Evolutionary conservation across 2,113 vertebrate species (phyloP).

Genomic region (Trogon melanurus): DNA sequence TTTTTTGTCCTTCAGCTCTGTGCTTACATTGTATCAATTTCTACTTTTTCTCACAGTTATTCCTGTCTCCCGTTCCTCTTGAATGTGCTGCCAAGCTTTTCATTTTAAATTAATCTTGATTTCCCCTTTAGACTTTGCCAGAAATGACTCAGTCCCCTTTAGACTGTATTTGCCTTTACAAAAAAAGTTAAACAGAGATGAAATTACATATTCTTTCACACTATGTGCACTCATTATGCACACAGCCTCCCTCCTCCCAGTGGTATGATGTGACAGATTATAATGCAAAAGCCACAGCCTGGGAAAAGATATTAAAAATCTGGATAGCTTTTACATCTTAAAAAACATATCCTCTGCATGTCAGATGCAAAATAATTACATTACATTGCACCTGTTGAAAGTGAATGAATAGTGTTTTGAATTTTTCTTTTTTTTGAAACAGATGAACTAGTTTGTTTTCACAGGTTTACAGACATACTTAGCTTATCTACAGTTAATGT

Average conservation of each 20-base stretch:
- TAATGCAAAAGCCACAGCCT: neutral
- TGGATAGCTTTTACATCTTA: neutral
- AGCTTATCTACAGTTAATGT: neutral
- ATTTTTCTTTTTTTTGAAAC: neutral
- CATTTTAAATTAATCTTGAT: constrained; percentile 18
- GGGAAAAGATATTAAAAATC: neutral
- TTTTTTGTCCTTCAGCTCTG: neutral
- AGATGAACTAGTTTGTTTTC: neutral
- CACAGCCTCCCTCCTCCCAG: neutral
- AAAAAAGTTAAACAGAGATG: neutral
- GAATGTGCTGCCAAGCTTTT: constrained; percentile 16
- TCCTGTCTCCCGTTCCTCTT: neutral
- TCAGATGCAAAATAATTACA: neutral
- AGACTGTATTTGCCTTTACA: neutral
- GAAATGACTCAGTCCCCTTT: constrained; percentile 21
- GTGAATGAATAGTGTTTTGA: neutral
- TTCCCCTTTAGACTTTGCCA: constrained; percentile 9
- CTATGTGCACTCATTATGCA: neutral
- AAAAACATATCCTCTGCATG: neutral
- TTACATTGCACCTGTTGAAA: neutral
- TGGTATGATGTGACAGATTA: neutral
- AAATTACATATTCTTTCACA: constrained; percentile 3
- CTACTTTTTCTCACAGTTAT: neutral
- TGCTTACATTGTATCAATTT: neutral
- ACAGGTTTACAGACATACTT: neutral